Conservation (phyloP, 2,797 vertebrate genomes). For the Eulemur rubriventer region DNA sequence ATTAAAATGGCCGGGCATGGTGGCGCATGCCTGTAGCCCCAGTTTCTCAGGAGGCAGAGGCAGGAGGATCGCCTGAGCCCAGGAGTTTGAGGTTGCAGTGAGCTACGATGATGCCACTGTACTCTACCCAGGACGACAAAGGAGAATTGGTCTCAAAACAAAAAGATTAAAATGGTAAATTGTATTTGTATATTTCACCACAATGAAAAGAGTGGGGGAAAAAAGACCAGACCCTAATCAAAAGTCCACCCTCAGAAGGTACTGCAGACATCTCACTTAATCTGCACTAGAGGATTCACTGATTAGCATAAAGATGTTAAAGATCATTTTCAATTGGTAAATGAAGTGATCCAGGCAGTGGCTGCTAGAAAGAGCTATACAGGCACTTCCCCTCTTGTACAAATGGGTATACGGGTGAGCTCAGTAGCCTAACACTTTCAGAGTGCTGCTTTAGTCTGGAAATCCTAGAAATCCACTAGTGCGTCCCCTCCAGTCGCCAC, state of each 20-base stretch:
- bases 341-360: neutral
- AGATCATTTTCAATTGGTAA: neutral
- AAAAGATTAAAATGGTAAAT: neutral
- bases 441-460: neutral
- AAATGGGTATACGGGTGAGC: too few relatives aligned
- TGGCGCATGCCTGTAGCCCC: too few relatives aligned
- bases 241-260: neutral
- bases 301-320: neutral
- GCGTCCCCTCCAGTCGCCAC: too few relatives aligned
- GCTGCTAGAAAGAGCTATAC: neutral
- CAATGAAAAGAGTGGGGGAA: neutral
- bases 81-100: too few relatives aligned
- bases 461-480: neutral
- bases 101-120: too few relatives aligned
- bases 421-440: neutral
- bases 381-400: too few relatives aligned
- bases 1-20: neutral
- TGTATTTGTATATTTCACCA: neutral
- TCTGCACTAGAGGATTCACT: neutral
- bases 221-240: neutral
- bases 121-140: too few relatives aligned
- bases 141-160: neutral
- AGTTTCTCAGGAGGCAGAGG: too few relatives aligned
- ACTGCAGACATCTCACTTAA: neutral
- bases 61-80: too few relatives aligned